phyloP scores from a whole-genome alignment of 2,888 invertebrate genomes.

The Philereme vetulata region DNA sequence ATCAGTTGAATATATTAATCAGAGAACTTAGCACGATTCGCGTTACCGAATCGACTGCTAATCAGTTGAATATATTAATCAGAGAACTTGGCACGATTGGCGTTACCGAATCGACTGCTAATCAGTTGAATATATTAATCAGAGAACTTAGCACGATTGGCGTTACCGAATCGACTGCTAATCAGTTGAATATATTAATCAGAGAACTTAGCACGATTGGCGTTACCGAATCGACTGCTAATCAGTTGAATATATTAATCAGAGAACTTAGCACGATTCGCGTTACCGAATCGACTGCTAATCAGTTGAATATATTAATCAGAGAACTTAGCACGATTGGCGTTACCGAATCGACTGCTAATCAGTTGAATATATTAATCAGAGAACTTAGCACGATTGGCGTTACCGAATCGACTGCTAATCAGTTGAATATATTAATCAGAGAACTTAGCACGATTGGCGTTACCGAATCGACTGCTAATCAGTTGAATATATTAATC shows the following conservation, averaged over 20 bases:
- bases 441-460: constrained; percentile 19
- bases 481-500: constrained; percentile 55
- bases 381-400: constrained; percentile 19
- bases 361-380: constrained; percentile 55
- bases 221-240: not conserved
- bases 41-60: too few relatives aligned
- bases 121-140: constrained; percentile 55
- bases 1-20: too few relatives aligned
- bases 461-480: not conserved
- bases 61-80: constrained; percentile 63
- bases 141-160: constrained; percentile 19
- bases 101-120: not conserved
- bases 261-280: constrained; percentile 19
- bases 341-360: not conserved
- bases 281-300: not conserved
- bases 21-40: too few relatives aligned
- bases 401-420: not conserved
- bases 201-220: constrained; percentile 19
- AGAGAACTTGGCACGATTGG: constrained; percentile 19
- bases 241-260: constrained; percentile 55
- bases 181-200: constrained; percentile 55
- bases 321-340: constrained; percentile 19
- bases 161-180: not conserved
- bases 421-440: constrained; percentile 55
- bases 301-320: constrained; percentile 55